Evolutionary conservation across 2,113 vertebrate genomes (phyloP).

Genomic region (Calyptomena viridis): DNA sequence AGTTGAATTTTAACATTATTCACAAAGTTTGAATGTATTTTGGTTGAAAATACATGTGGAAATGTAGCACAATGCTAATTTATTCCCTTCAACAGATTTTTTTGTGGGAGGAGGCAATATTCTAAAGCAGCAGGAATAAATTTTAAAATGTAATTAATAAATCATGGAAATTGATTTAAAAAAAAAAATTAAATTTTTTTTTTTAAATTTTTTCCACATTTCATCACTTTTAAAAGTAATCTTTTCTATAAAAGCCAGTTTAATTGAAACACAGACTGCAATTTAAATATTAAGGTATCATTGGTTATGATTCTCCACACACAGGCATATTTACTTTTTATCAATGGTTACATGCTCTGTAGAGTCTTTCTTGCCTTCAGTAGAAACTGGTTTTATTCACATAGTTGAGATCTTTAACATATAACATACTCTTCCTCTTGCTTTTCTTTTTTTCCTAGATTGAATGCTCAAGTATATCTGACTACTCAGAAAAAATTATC

Average conservation of each 20-base stretch:
- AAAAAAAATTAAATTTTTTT: too few species aligned
- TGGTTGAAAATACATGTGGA: neutral
- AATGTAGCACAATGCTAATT: neutral
- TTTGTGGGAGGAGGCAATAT: neutral
- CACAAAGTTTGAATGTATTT: neutral
- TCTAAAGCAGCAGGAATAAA: neutral
- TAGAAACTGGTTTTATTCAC: neutral
- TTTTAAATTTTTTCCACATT: neutral
- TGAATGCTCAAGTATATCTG: slow-evolving; percentile 98
- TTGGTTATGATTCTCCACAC: neutral
- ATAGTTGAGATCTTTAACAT: neutral
- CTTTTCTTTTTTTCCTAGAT: slow-evolving; percentile 77
- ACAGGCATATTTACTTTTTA: neutral
- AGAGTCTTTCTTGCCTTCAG: neutral
- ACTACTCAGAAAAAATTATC: slow-evolving; percentile 98
- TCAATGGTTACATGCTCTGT: neutral
- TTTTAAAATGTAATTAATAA: neutral
- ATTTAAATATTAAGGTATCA: neutral
- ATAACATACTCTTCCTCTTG: neutral
- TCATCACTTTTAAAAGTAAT: neutral
- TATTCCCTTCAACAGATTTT: neutral
- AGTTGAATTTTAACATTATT: neutral
- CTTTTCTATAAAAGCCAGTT: neutral
- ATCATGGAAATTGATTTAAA: neutral
- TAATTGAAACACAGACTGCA: neutral